Percentiles rank a stretch among this genome's conserved stretches.
These are phyloP conservation scores for Cervus canadensis DNA, from an alignment of 2,113 vertebrate species.

Conservation along the genomic window DNA sequence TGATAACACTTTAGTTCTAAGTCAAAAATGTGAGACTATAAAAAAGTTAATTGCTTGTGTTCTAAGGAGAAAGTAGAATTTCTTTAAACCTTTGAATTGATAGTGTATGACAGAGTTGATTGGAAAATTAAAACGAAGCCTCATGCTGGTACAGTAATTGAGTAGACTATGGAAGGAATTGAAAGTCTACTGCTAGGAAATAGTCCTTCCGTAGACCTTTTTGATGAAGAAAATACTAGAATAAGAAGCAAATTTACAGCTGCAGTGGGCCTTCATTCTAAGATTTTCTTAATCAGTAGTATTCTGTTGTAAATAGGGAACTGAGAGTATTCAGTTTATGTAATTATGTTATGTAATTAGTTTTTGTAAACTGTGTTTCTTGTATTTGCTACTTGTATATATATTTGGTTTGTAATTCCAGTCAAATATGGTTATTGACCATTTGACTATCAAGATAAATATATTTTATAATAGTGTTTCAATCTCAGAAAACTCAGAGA, in stretches of 20 bases:
- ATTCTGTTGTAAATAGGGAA: neutral
- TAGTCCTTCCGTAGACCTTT: neutral
- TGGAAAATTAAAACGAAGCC: neutral
- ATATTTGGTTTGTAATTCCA: neutral
- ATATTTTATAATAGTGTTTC: slow-evolving; percentile 10
- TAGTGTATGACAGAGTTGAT: neutral
- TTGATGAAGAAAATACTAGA: neutral
- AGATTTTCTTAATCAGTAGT: neutral
- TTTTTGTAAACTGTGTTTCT: neutral
- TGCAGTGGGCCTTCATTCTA: neutral
- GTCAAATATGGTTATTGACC: neutral
- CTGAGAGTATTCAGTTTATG: neutral
- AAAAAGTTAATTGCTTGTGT: slow-evolving; percentile 12
- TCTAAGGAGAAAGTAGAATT: neutral
- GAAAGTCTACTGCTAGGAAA: neutral
- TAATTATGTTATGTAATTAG: slow-evolving; percentile 1
- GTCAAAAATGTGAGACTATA: slow-evolving; percentile 25
- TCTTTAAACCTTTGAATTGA: neutral
- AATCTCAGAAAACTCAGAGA: slow-evolving; percentile 20
- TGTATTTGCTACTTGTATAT: neutral
- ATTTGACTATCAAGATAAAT: slow-evolving; percentile 8
- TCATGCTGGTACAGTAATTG: neutral
- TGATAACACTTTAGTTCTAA: neutral
- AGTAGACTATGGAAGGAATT: neutral
- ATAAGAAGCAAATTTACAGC: neutral